Evolutionary conservation across 2,888 invertebrate genomes (phyloP), one percentile per base, ranked within the genome.

Genomic region (Tipula lateralis): DNA sequence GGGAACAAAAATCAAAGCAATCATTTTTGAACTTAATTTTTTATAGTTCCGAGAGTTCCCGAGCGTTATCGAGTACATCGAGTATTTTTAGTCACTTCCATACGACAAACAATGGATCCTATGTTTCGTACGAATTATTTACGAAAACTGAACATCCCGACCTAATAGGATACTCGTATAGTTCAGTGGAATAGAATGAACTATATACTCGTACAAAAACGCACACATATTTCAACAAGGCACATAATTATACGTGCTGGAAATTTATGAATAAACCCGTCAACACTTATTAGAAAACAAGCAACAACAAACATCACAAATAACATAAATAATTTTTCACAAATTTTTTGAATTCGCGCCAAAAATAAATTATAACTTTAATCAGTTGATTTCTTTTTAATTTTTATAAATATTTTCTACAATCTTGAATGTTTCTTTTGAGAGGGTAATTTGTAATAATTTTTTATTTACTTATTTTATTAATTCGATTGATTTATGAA

Each of bases 201-300:
- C 3, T 19, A 16, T 16, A 19, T 3, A 1, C 39, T n/a, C 39
- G 3, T 1, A 44, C 44, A 44, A n/a, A 44, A 9, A 66, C 66
- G 24, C 66, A 66, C 66, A 66, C 4, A 24, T 9, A 24, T 66
- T 66, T 66, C 66, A 66, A 24, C 66, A 24, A 24, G 1, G 4
- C 2, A 24, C 19, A 66, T 24, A 66, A 66, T 66, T 66, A 66
- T 66, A 24, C 24, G 24, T 24, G 66, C 66, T 66, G 66, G 24
- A 66, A 24, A 66, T 66, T 66, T 66, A 66, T 66, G 66, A 66
- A 66, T 66, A 66, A 66, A 66, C 66, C 66, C 66, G 66, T 66
- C 24, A 66, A 66, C 66, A 66, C 66, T 24, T 66, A 66, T 24
- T 66, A 66, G 66, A 66, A 66, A 24, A 66, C 24, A 24, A 66